A percentile compares a stretch with the other conserved stretches of the same genome.
These are phyloP conservation scores for Hirtodrosophila histrioides DNA, from an alignment of 2,888 invertebrate species.

Conservation along the genomic window DNA sequence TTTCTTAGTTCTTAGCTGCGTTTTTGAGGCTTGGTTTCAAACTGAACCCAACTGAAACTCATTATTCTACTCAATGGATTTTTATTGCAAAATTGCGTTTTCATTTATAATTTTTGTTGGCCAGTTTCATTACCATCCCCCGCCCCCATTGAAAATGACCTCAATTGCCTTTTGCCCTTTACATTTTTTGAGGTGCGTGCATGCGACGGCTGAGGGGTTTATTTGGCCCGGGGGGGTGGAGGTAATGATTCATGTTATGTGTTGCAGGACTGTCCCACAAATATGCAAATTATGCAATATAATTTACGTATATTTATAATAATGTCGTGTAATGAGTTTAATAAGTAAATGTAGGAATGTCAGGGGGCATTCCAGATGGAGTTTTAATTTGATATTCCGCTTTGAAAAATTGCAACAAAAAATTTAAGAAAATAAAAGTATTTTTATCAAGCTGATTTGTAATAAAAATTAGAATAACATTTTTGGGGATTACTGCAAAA, in stretches of 20 bases:
- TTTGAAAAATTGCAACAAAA: too few species aligned
- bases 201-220: not conserved
- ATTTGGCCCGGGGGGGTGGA: not conserved
- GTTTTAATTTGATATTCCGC: too few species aligned
- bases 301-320: conserved; percentile 37
- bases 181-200: conserved; percentile 34
- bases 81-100: conserved; percentile 77
- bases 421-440: too few species aligned
- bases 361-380: too few species aligned
- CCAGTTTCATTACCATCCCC: conserved; percentile 1
- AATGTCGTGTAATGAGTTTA: conserved; percentile 31
- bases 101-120: conserved; percentile 50
- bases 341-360: conserved; percentile 1
- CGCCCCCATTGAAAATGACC: conserved; percentile 24
- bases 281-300: conserved; percentile 54
- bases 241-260: conserved; percentile 28
- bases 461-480: too few species aligned
- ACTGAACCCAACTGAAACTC: conserved; percentile 11
- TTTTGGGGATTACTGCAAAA: too few species aligned
- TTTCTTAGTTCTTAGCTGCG: conserved; percentile 24
- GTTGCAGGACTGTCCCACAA: conserved; percentile 34
- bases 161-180: conserved; percentile 21
- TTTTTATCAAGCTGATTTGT: too few species aligned
- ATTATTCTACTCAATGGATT: conserved; percentile 59
- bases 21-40: conserved; percentile 38